Evolutionary conservation across 2,113 vertebrate genomes (phyloP).

Genomic region (Anolis carolinensis): DNA sequence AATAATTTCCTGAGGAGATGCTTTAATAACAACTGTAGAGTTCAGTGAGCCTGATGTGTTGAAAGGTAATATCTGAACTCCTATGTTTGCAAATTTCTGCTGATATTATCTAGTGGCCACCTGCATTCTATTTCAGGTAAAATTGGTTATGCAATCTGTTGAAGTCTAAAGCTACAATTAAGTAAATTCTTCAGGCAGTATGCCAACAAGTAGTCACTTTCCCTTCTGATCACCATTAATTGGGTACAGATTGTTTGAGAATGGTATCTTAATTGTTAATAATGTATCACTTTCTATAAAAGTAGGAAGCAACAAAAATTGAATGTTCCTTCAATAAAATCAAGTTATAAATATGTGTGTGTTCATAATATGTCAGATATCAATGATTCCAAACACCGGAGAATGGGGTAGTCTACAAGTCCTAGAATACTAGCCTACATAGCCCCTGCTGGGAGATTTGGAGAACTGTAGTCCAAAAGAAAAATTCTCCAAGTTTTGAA

Average conservation of each 20-base stretch:
- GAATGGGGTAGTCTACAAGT: neutral
- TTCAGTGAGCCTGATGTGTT: constrained; percentile 37
- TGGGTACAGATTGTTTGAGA: neutral
- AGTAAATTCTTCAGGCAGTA: neutral
- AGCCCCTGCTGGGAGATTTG: too few relatives aligned
- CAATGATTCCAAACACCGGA: neutral
- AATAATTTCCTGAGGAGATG: constrained; percentile 37
- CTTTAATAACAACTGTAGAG: constrained; percentile 37
- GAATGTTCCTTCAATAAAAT: neutral
- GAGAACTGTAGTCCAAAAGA: too few relatives aligned
- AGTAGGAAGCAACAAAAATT: neutral
- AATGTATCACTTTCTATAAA: neutral
- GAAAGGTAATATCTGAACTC: constrained; percentile 34
- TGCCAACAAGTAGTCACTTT: constrained; percentile 13
- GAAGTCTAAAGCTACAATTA: constrained; percentile 26
- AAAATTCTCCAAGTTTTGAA: too few relatives aligned
- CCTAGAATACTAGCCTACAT: too few relatives aligned
- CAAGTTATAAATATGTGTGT: neutral
- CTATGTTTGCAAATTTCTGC: constrained; percentile 10
- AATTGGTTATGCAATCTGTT: constrained; percentile 15
- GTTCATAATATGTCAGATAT: neutral
- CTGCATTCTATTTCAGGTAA: constrained; percentile 25
- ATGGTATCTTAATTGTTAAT: neutral
- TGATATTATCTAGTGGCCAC: constrained; percentile 22
- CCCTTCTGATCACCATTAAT: neutral